Evolutionary conservation across 2,888 invertebrate species (phyloP).

Genomic region (Pseudolycoriella hygida): DNA sequence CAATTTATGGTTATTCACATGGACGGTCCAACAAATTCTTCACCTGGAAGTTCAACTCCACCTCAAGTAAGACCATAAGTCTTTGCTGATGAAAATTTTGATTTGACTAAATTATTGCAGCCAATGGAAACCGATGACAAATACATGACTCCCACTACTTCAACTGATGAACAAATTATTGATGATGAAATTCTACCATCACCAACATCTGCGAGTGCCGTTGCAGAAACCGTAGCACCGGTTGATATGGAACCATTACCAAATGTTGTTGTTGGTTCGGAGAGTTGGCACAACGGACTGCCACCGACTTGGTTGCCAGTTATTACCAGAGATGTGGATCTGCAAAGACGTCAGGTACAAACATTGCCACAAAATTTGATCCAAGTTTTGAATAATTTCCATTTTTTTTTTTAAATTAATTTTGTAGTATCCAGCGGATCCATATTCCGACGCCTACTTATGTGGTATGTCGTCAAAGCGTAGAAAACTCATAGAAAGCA

Average conservation of each 20-base stretch:
- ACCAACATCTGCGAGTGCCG: background rate
- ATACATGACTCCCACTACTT: slow-evolving; percentile 14
- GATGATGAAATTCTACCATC: slow-evolving; percentile 3
- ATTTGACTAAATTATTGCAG: slow-evolving; percentile 9
- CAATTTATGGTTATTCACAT: no score
- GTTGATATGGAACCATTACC: slow-evolving; percentile 27
- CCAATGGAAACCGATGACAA: slow-evolving; percentile 33
- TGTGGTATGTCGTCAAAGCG: slow-evolving; percentile 80
- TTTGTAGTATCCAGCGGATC: slow-evolving; percentile 27
- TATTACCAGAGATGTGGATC: slow-evolving; percentile 59
- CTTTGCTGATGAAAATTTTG: no score
- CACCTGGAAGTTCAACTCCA: no score
- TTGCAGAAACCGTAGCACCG: slow-evolving; percentile 1
- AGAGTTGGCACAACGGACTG: slow-evolving; percentile 43
- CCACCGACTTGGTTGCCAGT: slow-evolving; percentile 76
- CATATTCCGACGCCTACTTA: slow-evolving; percentile 80
- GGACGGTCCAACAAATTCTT: no score
- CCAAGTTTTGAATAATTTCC: background rate
- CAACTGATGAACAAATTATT: background rate
- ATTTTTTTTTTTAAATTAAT: background rate
- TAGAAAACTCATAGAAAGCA: slow-evolving; percentile 46
- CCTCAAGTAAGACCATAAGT: no score
- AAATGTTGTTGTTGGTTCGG: slow-evolving; percentile 34
- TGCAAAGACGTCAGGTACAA: slow-evolving; percentile 41
- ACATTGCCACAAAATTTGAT: background rate